Evolutionary conservation across 1,140 invertebrate genomes (phyloP), one percentile per base, ranked within the genome.

Genomic region (Pissodes strobi): DNA sequence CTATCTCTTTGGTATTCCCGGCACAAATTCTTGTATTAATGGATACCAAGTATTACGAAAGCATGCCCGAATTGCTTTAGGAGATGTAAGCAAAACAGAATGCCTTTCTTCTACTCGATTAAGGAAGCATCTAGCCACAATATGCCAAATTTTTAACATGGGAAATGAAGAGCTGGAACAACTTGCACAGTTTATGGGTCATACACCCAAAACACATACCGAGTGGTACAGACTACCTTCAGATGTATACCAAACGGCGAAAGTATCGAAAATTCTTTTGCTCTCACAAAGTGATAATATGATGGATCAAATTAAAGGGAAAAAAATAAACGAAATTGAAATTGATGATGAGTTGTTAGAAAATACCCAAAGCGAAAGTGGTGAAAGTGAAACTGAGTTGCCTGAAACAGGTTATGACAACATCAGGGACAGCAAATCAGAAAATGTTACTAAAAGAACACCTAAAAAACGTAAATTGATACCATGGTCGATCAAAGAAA

Each of bases 91-190:
- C 70, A 68, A 75, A 13, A 58, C 64, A 9, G 65, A 64, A 61
- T 66, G 70, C 10, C 56, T 75, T 8, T 56, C 72, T 0, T 63
- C 69, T 13, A 77, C 71, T 25, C 48, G 58, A 48, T 61, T 77
- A 1, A 27, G 74, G 41, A 77, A 76, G 68, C 71, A 76, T 70
- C 66, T 76, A 46, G 74, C 74, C 2, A 76, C 76, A 0, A 55
- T 76, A 38, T 55, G 70, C 6, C 76, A 77, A 66, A 41, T 77
- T 13, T 72, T 76, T 38, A 70, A 18, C 60, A 69, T 76, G 66
- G 39, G 58, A 21, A 70, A 75, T 62, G 60, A 59, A 34, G 73
- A 76, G 13, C 39, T 74, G 8, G 73, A 75, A 37, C 64, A 69
- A 67, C 45, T 70, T 66, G 58, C 73, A 59, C 67, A 45, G 22